phyloP scores from a whole-genome alignment of 2,113 vertebrate species.

The Trachemys scripta region DNA sequence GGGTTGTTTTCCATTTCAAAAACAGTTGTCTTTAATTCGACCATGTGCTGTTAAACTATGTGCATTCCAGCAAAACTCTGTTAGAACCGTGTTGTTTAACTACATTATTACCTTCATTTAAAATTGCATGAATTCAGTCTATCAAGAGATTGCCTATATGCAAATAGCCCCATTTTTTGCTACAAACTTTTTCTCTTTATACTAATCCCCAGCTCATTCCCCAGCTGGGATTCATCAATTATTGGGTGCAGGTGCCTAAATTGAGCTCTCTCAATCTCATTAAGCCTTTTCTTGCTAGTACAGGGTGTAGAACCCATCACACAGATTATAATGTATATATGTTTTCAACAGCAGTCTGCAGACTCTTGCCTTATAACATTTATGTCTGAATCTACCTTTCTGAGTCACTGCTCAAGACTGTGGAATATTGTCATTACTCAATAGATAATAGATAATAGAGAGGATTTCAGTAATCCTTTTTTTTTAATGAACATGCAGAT shows the following conservation, averaged over 20 bases:
- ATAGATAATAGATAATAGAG: slow-evolving; percentile 48
- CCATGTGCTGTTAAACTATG: background rate
- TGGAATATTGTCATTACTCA: slow-evolving; percentile 44
- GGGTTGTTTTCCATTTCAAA: background rate
- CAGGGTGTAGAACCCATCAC: background rate
- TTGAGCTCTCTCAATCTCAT: background rate
- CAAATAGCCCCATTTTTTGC: background rate
- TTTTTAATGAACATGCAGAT: background rate
- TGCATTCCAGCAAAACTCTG: background rate
- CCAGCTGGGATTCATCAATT: background rate
- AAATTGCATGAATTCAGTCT: background rate
- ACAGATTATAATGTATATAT: slow-evolving; percentile 8
- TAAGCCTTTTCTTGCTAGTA: background rate
- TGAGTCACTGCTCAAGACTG: slow-evolving; percentile 13
- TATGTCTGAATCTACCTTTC: slow-evolving; percentile 10
- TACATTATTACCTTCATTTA: background rate
- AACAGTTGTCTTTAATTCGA: background rate
- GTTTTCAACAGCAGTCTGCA: background rate
- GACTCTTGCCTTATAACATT: background rate
- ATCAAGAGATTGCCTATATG: background rate
- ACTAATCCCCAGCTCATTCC: background rate
- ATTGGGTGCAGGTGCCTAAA: background rate
- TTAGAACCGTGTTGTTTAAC: background rate
- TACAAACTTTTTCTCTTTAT: background rate
- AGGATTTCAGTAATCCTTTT: slow-evolving; percentile 42